A percentile compares a stretch with the other conserved stretches of the same genome.
These are phyloP conservation scores for Agonopterix heracliana DNA, from an alignment of 2,888 invertebrate species.

Conservation along the genomic window DNA sequence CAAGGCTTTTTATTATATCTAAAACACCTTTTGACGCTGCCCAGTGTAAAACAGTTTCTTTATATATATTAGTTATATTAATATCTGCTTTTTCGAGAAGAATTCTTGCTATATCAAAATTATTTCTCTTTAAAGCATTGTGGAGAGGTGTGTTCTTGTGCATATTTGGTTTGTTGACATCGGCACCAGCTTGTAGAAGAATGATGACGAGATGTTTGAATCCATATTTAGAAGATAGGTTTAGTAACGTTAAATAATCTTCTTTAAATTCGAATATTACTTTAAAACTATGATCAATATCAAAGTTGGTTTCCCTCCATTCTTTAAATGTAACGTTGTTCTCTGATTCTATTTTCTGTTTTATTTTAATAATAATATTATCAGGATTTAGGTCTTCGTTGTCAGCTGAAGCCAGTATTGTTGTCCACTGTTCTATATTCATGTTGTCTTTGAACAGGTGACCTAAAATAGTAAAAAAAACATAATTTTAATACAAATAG, in stretches of 20 bases:
- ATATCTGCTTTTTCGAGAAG: background rate
- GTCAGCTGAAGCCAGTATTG: too few species aligned
- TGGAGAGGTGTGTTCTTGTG: background rate
- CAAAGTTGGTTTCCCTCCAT: too few species aligned
- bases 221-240: background rate
- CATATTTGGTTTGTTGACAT: background rate
- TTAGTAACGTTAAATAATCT: background rate
- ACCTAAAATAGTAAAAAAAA: too few species aligned
- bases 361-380: too few species aligned
- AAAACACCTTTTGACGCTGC: background rate
- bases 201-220: background rate
- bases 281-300: background rate
- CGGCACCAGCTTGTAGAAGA: background rate
- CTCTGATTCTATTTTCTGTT: too few species aligned
- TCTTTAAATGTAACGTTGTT: too few species aligned
- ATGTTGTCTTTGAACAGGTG: too few species aligned
- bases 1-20: background rate
- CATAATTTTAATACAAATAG: too few species aligned
- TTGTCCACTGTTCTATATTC: too few species aligned
- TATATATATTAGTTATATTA: background rate
- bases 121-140: background rate
- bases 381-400: too few species aligned
- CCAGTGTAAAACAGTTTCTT: background rate
- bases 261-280: background rate
- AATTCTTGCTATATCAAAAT: background rate